Evolutionary conservation across 2,888 invertebrate genomes (phyloP), one percentile per base, ranked within the genome.

Genomic region (Tinea pellionella): DNA sequence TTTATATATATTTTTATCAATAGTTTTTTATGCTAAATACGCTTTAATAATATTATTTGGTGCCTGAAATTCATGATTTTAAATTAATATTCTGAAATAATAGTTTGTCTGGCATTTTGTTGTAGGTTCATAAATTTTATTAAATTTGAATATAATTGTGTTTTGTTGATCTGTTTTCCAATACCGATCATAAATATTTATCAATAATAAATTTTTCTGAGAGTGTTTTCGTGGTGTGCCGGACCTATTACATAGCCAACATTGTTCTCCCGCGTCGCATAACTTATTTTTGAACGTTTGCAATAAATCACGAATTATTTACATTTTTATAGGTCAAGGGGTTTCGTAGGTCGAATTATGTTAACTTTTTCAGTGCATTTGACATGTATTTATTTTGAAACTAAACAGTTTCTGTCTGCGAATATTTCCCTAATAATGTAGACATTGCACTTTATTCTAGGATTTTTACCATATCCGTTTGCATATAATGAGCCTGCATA

Each of bases 311-410:
- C 4, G 43, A 24, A 24, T 1, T 59, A 12, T 43, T 59, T 24
- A 24, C 59, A 59, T 59, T 18, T 47, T 19, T 59, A 16, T 59
- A 43, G 59, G 59, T 59, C 59, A 59, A 59, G 30, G 47, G n/a
- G 59, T 59, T 59, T 57, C 12, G 8, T 57, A 57, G 57, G 57
- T 57, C 32, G 12, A 53, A 47, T 47, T 47, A 47, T 16, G 16
- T 47, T 16, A 47, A 47, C 12, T 4, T 47, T 47, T 16, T 16
- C 47, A 47, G n/a, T 47, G 47, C 47, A 47, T 37, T 37, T 37
- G 37, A 37, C 3, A 37, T n/a, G 37, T 37, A 37, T 37, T 37
- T 37, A 37, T 37, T 37, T 37, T 37, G 37, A 9, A 30, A 12
- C 37, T 37, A 37, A 37, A n/a, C 37, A n/a, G 37, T 37, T 6